Evolutionary conservation across 2,888 invertebrate species (phyloP), one percentile per base, ranked within the genome.

Genomic region (Heliconius ismenius): DNA sequence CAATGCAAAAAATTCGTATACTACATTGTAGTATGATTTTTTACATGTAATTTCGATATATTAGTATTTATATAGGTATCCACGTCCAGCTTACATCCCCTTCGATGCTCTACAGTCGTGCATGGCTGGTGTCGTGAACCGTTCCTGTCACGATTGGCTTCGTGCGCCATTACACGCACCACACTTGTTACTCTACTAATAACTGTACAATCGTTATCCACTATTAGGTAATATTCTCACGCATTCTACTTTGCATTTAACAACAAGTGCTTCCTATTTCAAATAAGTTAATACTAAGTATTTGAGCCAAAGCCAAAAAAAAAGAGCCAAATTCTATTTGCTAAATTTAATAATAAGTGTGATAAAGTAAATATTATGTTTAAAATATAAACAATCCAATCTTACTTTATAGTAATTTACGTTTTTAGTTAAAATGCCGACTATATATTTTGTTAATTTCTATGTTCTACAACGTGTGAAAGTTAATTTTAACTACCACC

Each of bases 101-200:
- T 70, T 28, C n/a, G 24, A 64, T 68, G 32, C 24, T 67, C 13
- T 72, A 79, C 75, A 78, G 84, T 85, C 83, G 85, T 84, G 89
- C 86, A 84, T 84, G 85, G 84, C 79, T 83, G 85, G 79, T 82
- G 81, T 82, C 80, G 83, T 83, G 84, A 81, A 86, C 86, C 86
- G 87, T 86, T 86, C 78, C 81, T 81, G 89, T 87, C 85, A 87
- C 86, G 77, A 84, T 83, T 85, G 84, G 81, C 78, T 83, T 77
- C 79, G 79, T 78, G 76, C 78, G 74, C 79, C 70, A 77, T 76
- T 77, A 77, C 80, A 81, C 77, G 81, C 78, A 78, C 77, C 78
- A 75, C 75, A 77, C 76, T 76, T 74, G 77, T 75, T 80, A 74
- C 77, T 73, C 73, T 70, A 77, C 74, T 72, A 76, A 76, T 79